phyloP scores from a whole-genome alignment of 2,113 vertebrate species.

The Psettodes erumei region DNA sequence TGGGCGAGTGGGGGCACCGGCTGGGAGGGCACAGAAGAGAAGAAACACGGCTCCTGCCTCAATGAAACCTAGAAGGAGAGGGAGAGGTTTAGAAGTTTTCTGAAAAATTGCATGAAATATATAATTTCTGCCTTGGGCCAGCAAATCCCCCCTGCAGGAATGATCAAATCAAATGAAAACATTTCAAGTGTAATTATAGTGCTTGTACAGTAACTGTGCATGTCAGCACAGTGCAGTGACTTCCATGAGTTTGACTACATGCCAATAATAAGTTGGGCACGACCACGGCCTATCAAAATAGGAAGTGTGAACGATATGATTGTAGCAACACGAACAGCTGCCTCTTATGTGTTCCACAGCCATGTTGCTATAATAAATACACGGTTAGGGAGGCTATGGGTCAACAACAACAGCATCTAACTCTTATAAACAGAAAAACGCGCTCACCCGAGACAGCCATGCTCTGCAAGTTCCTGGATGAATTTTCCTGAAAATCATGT shows the following conservation, averaged over 20 bases:
- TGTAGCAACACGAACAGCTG: background rate
- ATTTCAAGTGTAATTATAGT: background rate
- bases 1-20: slow-evolving; percentile 83
- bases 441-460: slow-evolving; percentile 71
- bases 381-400: too few species aligned
- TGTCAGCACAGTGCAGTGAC: background rate
- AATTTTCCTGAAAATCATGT: slow-evolving; percentile 74
- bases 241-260: slow-evolving; percentile 21
- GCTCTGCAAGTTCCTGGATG: slow-evolving; percentile 52
- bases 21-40: slow-evolving; percentile 78
- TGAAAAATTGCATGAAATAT: background rate
- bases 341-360: background rate
- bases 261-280: slow-evolving; percentile 6
- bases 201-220: background rate
- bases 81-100: background rate
- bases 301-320: slow-evolving; percentile 29
- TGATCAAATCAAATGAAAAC: background rate
- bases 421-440: background rate
- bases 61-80: slow-evolving; percentile 45
- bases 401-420: background rate
- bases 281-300: slow-evolving; percentile 18
- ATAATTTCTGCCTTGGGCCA: too few species aligned
- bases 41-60: slow-evolving; percentile 66
- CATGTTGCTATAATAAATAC: background rate
- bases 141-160: background rate